phyloP scores from a whole-genome alignment of 1,140 invertebrate genomes.

The Helicoverpa armigera region DNA sequence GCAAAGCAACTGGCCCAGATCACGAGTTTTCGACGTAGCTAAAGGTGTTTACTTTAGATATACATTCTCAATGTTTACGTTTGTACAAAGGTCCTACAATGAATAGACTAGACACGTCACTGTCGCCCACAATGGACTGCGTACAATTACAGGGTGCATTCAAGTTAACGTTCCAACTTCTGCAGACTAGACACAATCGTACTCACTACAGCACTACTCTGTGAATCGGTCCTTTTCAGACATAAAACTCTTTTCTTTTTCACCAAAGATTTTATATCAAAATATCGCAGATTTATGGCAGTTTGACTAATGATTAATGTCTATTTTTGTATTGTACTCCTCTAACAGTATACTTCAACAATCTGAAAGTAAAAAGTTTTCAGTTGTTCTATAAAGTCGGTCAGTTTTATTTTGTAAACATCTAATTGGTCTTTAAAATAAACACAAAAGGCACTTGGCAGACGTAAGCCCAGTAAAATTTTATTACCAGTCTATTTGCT shows the following conservation, averaged over 20 bases:
- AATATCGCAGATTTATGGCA: not conserved
- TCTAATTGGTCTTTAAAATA: slow-evolving; percentile 12
- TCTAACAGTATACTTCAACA: not conserved
- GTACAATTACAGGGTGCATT: slow-evolving; percentile 34
- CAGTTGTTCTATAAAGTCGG: not conserved
- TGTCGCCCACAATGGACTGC: slow-evolving; percentile 28
- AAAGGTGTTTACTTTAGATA: slow-evolving; percentile 8
- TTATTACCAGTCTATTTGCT: slow-evolving; percentile 29
- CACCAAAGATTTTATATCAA: too few species aligned
- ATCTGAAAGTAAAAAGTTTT: not conserved
- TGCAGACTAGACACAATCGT: slow-evolving; percentile 29
- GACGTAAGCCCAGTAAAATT: slow-evolving; percentile 13
- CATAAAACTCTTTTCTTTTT: not conserved
- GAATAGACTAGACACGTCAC: slow-evolving; percentile 22
- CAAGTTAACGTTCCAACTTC: slow-evolving; percentile 12
- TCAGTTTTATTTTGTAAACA: slow-evolving; percentile 15
- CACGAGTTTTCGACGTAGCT: not conserved
- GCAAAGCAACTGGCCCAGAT: not conserved
- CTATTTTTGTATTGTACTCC: not conserved
- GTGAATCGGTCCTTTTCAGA: slow-evolving; percentile 15
- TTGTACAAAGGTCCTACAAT: slow-evolving; percentile 9
- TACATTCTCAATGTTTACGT: not conserved
- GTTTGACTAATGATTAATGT: not conserved
- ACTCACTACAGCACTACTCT: not conserved
- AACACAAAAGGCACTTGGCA: not conserved